Percentiles rank a stretch among this genome's conserved stretches.
These are phyloP conservation scores for Sitobion miscanthi DNA, from an alignment of 1,140 invertebrate genomes.

Conservation along the genomic window DNA sequence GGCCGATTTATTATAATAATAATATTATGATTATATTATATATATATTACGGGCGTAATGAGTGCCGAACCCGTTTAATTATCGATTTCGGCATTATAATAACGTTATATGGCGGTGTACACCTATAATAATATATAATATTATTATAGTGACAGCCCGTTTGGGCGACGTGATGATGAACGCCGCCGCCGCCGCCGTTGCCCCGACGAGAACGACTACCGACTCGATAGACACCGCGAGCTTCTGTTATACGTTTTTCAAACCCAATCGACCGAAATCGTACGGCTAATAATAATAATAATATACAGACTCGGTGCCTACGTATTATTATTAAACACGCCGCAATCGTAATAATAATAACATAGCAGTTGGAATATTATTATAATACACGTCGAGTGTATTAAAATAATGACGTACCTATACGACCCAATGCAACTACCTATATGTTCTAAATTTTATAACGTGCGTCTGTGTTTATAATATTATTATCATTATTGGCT, in stretches of 20 bases:
- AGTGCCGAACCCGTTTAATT: conserved; percentile 36
- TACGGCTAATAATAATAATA: not conserved
- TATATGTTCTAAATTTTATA: too few species aligned
- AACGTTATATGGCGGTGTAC: not conserved
- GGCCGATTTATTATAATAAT: not conserved
- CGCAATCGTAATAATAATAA: not conserved
- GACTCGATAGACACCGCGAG: not conserved
- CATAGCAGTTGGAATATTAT: not conserved
- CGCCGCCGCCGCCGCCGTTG: not conserved
- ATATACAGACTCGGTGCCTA: not conserved
- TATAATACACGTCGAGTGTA: not conserved
- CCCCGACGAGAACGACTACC: not conserved
- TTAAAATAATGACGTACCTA: not conserved
- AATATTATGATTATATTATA: conserved; percentile 12
- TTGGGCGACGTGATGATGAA: conserved; percentile 41
- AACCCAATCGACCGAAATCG: not conserved
- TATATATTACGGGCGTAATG: conserved; percentile 16
- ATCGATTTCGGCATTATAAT: conserved; percentile 26
- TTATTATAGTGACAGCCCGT: conserved; percentile 31
- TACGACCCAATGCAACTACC: too few species aligned
- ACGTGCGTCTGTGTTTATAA: not conserved
- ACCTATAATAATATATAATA: not conserved
- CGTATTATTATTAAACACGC: not conserved
- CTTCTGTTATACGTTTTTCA: conserved; percentile 6
- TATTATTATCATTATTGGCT: not conserved